These are phyloP conservation scores for Dicycla oo DNA, from an alignment of 2,888 invertebrate species.

Conservation along the genomic window DNA sequence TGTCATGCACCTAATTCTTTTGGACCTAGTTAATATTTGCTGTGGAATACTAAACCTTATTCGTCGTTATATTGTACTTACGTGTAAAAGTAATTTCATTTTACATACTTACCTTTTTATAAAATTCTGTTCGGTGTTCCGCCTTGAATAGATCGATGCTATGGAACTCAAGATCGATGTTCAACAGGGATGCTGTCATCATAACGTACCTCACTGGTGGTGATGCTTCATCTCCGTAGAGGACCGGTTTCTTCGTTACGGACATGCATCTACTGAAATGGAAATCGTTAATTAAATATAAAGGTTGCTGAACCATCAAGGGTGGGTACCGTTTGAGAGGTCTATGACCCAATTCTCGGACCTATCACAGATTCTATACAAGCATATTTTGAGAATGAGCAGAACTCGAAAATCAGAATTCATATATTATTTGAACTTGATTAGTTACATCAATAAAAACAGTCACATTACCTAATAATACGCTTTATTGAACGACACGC, in stretches of 20 bases:
- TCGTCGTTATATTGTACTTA: not conserved
- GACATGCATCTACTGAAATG: conserved; percentile 47
- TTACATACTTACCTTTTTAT: conserved; percentile 71
- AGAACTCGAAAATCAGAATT: not conserved
- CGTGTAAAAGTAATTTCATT: not conserved
- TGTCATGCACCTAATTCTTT: too few species aligned
- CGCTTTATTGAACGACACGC: not conserved
- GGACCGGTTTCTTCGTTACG: conserved; percentile 67
- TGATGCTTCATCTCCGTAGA: conserved; percentile 88
- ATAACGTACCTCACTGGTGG: conserved; percentile 89
- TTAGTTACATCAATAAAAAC: not conserved
- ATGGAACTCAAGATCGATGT: conserved; percentile 83
- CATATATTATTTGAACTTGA: not conserved
- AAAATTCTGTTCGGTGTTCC: conserved; percentile 78
- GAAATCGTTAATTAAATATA: not conserved
- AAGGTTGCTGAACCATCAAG: not conserved
- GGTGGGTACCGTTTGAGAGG: too few species aligned
- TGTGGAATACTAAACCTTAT: not conserved
- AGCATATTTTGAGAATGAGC: not conserved
- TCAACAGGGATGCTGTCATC: conserved; percentile 87
- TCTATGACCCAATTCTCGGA: not conserved
- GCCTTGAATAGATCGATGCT: conserved; percentile 85
- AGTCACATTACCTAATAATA: not conserved
- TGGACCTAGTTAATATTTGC: not conserved
- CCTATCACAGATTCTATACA: not conserved